Base-by-base conservation (phyloP, 2,113 vertebrate species). In the Coregonus clupeaformis region DNA sequence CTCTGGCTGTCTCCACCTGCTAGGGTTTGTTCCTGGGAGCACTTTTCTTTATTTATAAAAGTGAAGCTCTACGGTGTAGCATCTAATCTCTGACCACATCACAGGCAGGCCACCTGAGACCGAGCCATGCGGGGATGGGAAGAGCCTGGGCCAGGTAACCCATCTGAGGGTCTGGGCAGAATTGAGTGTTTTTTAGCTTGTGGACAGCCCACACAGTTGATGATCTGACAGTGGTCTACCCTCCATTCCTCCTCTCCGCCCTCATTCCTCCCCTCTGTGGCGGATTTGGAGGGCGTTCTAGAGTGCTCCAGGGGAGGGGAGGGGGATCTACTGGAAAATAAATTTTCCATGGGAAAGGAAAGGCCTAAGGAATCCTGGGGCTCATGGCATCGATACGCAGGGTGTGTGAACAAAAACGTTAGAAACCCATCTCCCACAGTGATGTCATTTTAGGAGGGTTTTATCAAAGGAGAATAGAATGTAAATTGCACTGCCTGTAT, bases 351-450 rank as follows among this genome's bases (percentile, higher is more conserved):
- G 57, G 4, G 13, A 11, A 55, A 57, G 16, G 20, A 20, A 36
- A 18, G 29, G n/a, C 74, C 45, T 67, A 45, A 67, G 71, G 52
- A 72, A 70, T 66, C 71, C 47, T 67, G 70, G 69, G 27, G 27
- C 70, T 71, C 29, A 4, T 32, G 36, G 59, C 4, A 55, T 42
- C 62, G 68, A 72, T 60, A 65, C 49, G 16, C 27, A 83, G 72
- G 32, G 71, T 18, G 69, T 72, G 25, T n/a, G 69, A 36, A 30
- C 47, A 49, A 49, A 49, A 49, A 49, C 36, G 7, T 6, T 36
- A 36, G 36, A 36, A 36, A 7, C 36, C 36, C 36, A 36, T 49
- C 14, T 49, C 14, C 14, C 47, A 49, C 14, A 12, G 14, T 49
- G 14, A 49, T 49, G 14, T 49, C 47, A 49, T 49, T 14, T 49